phyloP scores from a whole-genome alignment of 1,140 invertebrate species.

The Musca domestica region DNA sequence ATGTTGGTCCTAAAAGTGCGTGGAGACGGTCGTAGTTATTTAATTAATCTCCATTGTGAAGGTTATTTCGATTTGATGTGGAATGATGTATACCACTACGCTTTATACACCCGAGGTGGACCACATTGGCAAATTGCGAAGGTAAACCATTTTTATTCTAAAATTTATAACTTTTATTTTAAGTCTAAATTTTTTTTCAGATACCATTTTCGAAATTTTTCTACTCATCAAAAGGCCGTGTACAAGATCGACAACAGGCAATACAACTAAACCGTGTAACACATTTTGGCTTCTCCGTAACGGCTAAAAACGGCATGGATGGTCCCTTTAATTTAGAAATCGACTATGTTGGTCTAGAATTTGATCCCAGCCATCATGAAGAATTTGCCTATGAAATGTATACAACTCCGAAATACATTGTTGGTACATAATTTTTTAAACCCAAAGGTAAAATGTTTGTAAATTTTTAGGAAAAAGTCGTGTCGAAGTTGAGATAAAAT shows the following conservation, averaged over 20 bases:
- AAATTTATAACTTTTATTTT: not conserved
- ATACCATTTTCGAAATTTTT: conserved; percentile 96
- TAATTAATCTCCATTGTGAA: conserved; percentile 71
- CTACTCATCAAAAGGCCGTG: conserved; percentile 74
- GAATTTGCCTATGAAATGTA: conserved; percentile 91
- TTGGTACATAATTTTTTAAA: conserved; percentile 51
- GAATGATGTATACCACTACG: conserved; percentile 81
- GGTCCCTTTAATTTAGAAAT: conserved; percentile 91
- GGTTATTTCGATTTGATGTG: conserved; percentile 76
- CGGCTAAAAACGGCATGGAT: conserved; percentile 65
- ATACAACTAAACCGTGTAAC: conserved; percentile 63
- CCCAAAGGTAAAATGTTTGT: not conserved
- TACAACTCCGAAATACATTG: conserved; percentile 65
- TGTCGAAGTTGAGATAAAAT: not conserved
- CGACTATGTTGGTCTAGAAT: conserved; percentile 84
- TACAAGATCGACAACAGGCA: conserved; percentile 77
- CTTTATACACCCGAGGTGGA: conserved; percentile 87
- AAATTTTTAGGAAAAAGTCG: not conserved
- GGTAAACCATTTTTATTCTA: conserved; percentile 56
- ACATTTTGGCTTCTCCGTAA: conserved; percentile 77
- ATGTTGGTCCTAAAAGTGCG: conserved; percentile 80
- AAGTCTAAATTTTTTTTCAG: conserved; percentile 52
- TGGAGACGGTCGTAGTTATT: conserved; percentile 88
- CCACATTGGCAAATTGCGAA: conserved; percentile 93
- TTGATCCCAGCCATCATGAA: conserved; percentile 74